These are phyloP conservation scores for Siphamia tubifer DNA, from an alignment of 2,113 vertebrate species.

Conservation along the genomic window DNA sequence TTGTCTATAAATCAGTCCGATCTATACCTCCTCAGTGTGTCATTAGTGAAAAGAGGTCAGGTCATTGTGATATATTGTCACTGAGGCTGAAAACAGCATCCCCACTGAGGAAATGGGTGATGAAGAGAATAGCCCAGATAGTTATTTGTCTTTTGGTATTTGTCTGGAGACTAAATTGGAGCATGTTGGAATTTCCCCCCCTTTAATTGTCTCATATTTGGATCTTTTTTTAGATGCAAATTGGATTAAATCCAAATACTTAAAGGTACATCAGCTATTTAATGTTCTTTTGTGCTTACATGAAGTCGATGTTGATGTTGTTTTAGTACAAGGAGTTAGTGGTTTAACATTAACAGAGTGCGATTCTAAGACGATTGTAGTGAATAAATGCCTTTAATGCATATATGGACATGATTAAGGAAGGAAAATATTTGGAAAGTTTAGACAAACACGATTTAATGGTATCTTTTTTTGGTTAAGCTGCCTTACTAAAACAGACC, in stretches of 20 bases:
- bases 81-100: slow-evolving; percentile 1
- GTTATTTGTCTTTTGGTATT: slow-evolving; percentile 32
- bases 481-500: too few species aligned
- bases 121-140: slow-evolving; percentile 29
- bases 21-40: not conserved
- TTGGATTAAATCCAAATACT: slow-evolving; percentile 32
- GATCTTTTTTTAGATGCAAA: slow-evolving; percentile 38
- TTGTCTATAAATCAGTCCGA: slow-evolving; percentile 12
- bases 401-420: too few species aligned
- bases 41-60: slow-evolving; percentile 27
- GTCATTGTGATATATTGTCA: slow-evolving; percentile 3
- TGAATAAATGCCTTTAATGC: too few species aligned
- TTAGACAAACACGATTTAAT: too few species aligned
- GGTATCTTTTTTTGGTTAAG: too few species aligned
- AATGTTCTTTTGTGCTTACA: too few species aligned
- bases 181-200: slow-evolving; percentile 57
- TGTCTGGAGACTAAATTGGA: slow-evolving; percentile 33
- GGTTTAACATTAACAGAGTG: too few species aligned
- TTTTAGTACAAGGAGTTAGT: too few species aligned
- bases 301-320: too few species aligned
- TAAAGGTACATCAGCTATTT: too few species aligned
- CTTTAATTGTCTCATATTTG: slow-evolving; percentile 12
- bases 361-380: too few species aligned
- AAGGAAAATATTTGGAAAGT: too few species aligned
- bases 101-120: not conserved